Percentiles rank a stretch among this genome's conserved stretches.
These are phyloP conservation scores for Aspidiotus destructor DNA, from an alignment of 2,888 invertebrate species.

Conservation along the genomic window DNA sequence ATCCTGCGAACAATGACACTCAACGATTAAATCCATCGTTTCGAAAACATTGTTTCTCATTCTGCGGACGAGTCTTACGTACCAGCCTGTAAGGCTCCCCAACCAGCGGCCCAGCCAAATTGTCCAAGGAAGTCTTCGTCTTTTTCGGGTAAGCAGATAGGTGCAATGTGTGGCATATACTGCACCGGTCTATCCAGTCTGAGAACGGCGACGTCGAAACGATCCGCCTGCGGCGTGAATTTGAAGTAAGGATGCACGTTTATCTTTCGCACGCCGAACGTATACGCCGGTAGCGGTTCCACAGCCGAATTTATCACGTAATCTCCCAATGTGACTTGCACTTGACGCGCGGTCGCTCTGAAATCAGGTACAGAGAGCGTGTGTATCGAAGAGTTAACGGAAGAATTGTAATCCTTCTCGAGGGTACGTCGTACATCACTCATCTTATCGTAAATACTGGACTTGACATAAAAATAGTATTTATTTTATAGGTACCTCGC, in stretches of 20 bases:
- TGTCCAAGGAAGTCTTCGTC: conserved; percentile 82
- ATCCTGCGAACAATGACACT: conserved; percentile 52
- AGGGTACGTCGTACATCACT: background rate
- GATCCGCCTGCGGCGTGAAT: conserved; percentile 66
- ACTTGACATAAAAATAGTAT: background rate
- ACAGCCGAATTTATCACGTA: conserved; percentile 90
- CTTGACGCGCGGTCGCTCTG: conserved; percentile 78
- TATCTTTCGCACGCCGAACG: conserved; percentile 82
- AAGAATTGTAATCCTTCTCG: background rate
- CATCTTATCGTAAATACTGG: background rate
- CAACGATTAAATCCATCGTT: background rate
- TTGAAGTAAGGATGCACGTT: conserved; percentile 85
- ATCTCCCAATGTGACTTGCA: conserved; percentile 82
- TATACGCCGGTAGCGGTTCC: conserved; percentile 81
- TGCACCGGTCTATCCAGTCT: conserved; percentile 80
- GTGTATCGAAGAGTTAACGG: background rate
- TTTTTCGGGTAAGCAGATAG: conserved; percentile 82
- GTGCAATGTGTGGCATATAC: conserved; percentile 80
- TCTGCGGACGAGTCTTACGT: conserved; percentile 32
- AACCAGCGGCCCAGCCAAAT: conserved; percentile 85
- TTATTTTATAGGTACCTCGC: conserved; percentile 48
- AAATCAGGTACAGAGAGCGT: background rate
- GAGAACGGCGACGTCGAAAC: conserved; percentile 84
- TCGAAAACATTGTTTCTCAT: background rate
- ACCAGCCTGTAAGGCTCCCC: conserved; percentile 72